These are phyloP conservation scores for Sinocyclocheilus anshuiensis DNA, from an alignment of 2,113 vertebrate species.

Conservation along the genomic window DNA sequence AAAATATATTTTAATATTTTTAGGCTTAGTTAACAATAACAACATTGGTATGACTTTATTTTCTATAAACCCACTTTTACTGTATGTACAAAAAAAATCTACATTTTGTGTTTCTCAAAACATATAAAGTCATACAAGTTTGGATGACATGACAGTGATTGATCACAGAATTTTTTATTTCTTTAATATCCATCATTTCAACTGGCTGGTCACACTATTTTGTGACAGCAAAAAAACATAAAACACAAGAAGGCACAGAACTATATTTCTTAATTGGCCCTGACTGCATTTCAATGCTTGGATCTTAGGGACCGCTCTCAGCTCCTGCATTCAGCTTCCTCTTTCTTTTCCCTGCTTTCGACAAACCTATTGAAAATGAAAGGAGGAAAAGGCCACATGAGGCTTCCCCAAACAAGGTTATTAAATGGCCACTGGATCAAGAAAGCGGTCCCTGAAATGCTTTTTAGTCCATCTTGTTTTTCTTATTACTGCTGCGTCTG, in stretches of 20 bases:
- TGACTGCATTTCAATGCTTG: background rate
- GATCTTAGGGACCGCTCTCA: slow-evolving; percentile 7
- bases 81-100: background rate
- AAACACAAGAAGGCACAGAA: background rate
- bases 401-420: slow-evolving; percentile 37
- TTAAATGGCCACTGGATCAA: slow-evolving; percentile 34
- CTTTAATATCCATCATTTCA: background rate
- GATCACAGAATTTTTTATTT: background rate
- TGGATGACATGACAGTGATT: background rate
- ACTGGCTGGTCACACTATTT: background rate
- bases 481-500: slow-evolving; percentile 47
- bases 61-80: background rate
- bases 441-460: slow-evolving; percentile 33
- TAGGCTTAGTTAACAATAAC: background rate
- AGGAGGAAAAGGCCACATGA: slow-evolving; percentile 24
- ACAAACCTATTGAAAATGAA: slow-evolving; percentile 26
- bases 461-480: slow-evolving; percentile 39
- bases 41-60: background rate
- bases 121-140: background rate
- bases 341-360: background rate
- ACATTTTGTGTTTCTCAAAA: background rate
- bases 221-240: background rate
- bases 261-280: slow-evolving; percentile 9
- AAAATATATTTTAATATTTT: background rate
- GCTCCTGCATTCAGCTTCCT: slow-evolving; percentile 1